Evolutionary conservation across 2,888 invertebrate species (phyloP).

Genomic region (Drosophila borealis): DNA sequence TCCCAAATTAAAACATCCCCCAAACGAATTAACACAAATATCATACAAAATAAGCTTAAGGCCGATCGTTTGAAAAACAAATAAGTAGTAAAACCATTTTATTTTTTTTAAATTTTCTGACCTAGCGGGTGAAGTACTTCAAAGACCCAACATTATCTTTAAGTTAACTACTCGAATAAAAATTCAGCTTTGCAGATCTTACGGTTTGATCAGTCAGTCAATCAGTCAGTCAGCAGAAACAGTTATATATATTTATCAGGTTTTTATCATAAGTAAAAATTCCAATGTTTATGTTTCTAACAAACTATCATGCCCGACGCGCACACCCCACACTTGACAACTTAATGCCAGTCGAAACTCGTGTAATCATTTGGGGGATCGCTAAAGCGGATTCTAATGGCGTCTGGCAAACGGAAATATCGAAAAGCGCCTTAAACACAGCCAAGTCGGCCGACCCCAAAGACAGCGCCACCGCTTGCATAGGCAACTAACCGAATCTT

Average conservation of each 20-base stretch:
- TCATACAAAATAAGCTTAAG: too few relatives aligned
- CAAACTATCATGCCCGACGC: constrained; percentile 32
- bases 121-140: too few relatives aligned
- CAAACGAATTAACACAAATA: too few relatives aligned
- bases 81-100: too few relatives aligned
- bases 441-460: constrained; percentile 9
- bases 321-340: constrained; percentile 51
- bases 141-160: too few relatives aligned
- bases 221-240: not conserved
- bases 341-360: constrained; percentile 49
- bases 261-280: not conserved
- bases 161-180: too few relatives aligned
- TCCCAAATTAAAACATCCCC: too few relatives aligned
- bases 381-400: constrained; percentile 74
- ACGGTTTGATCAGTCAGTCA: not conserved
- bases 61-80: too few relatives aligned
- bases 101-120: too few relatives aligned
- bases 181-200: too few relatives aligned
- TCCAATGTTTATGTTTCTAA: constrained; percentile 3
- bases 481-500: constrained; percentile 40
- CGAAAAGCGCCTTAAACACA: constrained; percentile 62
- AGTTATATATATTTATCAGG: not conserved
- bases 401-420: constrained; percentile 73
- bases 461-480: constrained; percentile 19
- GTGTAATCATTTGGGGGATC: constrained; percentile 70